These are phyloP conservation scores for Scytalopus superciliaris DNA, from an alignment of 2,113 vertebrate genomes.

Conservation along the genomic window DNA sequence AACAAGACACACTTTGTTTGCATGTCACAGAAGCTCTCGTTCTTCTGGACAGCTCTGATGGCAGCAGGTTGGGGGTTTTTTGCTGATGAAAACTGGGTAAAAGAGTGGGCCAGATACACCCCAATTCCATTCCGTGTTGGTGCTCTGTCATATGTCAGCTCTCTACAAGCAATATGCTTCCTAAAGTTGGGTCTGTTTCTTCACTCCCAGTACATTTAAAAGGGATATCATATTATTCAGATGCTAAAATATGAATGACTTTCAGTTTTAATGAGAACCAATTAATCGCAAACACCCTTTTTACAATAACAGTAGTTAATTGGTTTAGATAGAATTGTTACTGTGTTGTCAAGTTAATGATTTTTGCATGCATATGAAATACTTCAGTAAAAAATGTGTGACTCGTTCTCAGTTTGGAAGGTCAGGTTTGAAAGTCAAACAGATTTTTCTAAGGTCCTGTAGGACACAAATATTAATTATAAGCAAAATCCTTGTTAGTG, in stretches of 20 bases:
- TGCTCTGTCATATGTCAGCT: not conserved
- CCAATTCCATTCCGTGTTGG: not conserved
- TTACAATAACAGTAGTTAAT: not conserved
- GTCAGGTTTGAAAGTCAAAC: not conserved
- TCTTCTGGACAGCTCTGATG: not conserved
- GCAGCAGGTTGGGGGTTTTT: not conserved
- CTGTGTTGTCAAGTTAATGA: not conserved
- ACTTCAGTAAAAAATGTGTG: not conserved
- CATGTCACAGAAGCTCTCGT: not conserved
- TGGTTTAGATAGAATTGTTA: not conserved
- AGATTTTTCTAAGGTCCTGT: not conserved
- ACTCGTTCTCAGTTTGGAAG: not conserved
- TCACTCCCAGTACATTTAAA: not conserved
- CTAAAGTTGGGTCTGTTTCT: not conserved
- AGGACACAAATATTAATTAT: not conserved
- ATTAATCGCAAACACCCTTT: not conserved
- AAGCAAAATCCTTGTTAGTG: not conserved
- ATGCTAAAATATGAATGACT: not conserved
- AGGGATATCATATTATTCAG: not conserved
- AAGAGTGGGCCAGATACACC: not conserved
- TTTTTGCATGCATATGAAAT: not conserved
- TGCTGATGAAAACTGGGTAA: not conserved
- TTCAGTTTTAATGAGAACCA: not conserved
- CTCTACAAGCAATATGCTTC: not conserved
- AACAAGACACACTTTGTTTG: not conserved